These are phyloP conservation scores for Luidia sarsii DNA, from an alignment of 53 echinoderm and acorn worm genomes.

Conservation along the genomic window DNA sequence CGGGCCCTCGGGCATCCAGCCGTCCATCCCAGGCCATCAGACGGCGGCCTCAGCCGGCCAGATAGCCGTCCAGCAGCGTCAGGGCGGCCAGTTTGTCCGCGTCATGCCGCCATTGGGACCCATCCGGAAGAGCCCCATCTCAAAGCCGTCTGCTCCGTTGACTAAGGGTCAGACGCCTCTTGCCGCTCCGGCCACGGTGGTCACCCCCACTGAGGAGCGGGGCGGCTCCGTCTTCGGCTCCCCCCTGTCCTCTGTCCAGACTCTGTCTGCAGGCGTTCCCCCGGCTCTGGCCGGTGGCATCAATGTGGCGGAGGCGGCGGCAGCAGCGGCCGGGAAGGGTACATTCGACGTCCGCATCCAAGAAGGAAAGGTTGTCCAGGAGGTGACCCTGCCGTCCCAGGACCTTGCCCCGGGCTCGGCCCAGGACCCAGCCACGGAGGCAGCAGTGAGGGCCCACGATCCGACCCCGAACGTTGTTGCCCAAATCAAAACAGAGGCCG, in stretches of 20 bases:
- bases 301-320: slow-evolving; percentile 76
- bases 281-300: slow-evolving; percentile 62
- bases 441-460: too few species aligned
- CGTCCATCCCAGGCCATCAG: background rate
- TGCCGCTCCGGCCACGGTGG: slow-evolving; percentile 5
- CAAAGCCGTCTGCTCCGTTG: background rate
- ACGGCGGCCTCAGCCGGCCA: slow-evolving; percentile 27
- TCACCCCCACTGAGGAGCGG: slow-evolving; percentile 38
- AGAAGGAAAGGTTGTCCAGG: slow-evolving; percentile 76
- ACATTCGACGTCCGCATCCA: slow-evolving; percentile 63
- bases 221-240: slow-evolving; percentile 16
- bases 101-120: slow-evolving; percentile 89
- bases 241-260: background rate
- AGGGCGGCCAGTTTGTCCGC: slow-evolving; percentile 57
- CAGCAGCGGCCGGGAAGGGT: slow-evolving; percentile 53
- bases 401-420: slow-evolving; percentile 13
- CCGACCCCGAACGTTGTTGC: too few species aligned
- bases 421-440: too few species aligned
- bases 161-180: background rate
- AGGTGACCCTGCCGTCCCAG: slow-evolving; percentile 37
- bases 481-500: slow-evolving; percentile 11
- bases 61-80: slow-evolving; percentile 61
- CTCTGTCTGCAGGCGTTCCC: slow-evolving; percentile 10
- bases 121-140: slow-evolving; percentile 45
- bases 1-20: slow-evolving; percentile 35